Conservation (phyloP, 2,888 invertebrate genomes). For the Protodeltote pygarga region DNA sequence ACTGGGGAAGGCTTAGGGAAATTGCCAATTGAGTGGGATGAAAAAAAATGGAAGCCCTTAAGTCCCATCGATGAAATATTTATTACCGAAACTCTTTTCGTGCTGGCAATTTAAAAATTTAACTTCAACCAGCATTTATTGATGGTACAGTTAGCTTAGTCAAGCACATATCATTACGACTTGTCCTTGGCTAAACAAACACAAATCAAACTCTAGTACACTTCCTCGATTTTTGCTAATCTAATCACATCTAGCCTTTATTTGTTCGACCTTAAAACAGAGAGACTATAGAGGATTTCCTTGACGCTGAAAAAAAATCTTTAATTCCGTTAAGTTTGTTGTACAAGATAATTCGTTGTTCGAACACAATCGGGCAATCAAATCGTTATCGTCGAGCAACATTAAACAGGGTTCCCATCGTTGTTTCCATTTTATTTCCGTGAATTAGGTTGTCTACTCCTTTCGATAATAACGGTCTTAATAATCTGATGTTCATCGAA, state of each 20-base stretch:
- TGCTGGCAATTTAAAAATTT: too few relatives aligned
- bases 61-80: too few relatives aligned
- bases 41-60: slow-evolving; percentile 2
- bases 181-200: slow-evolving; percentile 45
- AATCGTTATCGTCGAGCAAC: slow-evolving; percentile 52
- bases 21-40: slow-evolving; percentile 31
- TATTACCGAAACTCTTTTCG: too few relatives aligned
- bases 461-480: slow-evolving; percentile 42
- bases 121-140: too few relatives aligned
- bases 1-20: slow-evolving; percentile 39
- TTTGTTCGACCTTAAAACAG: slow-evolving; percentile 40
- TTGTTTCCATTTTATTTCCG: slow-evolving; percentile 49
- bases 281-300: slow-evolving; percentile 45
- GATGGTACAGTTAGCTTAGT: too few relatives aligned
- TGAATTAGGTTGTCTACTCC: slow-evolving; percentile 46
- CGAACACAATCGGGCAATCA: slow-evolving; percentile 48
- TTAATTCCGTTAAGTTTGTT: slow-evolving; percentile 41
- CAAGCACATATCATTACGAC: slow-evolving; percentile 32
- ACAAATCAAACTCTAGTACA: slow-evolving; percentile 35
- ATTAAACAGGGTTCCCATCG: slow-evolving; percentile 53
- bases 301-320: slow-evolving; percentile 42
- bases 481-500: slow-evolving; percentile 38
- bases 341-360: slow-evolving; percentile 45
- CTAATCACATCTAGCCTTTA: slow-evolving; percentile 52
- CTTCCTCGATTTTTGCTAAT: slow-evolving; percentile 46